These are phyloP conservation scores for Endotricha flammealis DNA, from an alignment of 2,888 invertebrate genomes.

Conservation along the genomic window DNA sequence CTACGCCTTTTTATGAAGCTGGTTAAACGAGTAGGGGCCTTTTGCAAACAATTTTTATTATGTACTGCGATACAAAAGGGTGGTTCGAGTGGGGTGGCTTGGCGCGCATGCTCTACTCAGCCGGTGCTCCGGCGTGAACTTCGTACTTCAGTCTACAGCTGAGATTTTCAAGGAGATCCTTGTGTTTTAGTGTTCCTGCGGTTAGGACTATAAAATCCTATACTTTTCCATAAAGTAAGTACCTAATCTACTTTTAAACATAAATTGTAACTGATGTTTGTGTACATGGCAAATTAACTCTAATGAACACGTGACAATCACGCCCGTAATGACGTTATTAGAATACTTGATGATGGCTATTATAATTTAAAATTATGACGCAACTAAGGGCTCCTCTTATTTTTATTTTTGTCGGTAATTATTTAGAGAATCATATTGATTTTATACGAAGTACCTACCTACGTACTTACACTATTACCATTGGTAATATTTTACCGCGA, in stretches of 20 bases:
- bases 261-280: too few species aligned
- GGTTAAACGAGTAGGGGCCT: slow-evolving; percentile 26
- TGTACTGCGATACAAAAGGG: slow-evolving; percentile 34
- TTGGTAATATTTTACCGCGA: slow-evolving; percentile 43
- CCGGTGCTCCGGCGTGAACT: slow-evolving; percentile 43
- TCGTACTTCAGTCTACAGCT: slow-evolving; percentile 63
- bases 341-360: too few species aligned
- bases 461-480: too few species aligned
- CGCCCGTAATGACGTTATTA: too few species aligned
- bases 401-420: too few species aligned
- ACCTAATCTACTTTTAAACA: slow-evolving; percentile 9
- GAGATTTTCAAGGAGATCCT: slow-evolving; percentile 39
- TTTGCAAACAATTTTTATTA: slow-evolving; percentile 40
- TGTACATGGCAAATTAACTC: too few species aligned
- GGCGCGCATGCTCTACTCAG: slow-evolving; percentile 72
- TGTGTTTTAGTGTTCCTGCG: slow-evolving; percentile 30
- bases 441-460: too few species aligned
- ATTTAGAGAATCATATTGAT: too few species aligned
- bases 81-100: slow-evolving; percentile 51
- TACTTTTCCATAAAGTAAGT: slow-evolving; percentile 64
- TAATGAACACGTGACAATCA: too few species aligned
- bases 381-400: too few species aligned
- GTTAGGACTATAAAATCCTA: slow-evolving; percentile 67
- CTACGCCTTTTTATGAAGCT: slow-evolving; percentile 12
- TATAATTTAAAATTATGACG: too few species aligned